Evolutionary conservation across 2,113 vertebrate species (phyloP).

Genomic region (Mugil cephalus): DNA sequence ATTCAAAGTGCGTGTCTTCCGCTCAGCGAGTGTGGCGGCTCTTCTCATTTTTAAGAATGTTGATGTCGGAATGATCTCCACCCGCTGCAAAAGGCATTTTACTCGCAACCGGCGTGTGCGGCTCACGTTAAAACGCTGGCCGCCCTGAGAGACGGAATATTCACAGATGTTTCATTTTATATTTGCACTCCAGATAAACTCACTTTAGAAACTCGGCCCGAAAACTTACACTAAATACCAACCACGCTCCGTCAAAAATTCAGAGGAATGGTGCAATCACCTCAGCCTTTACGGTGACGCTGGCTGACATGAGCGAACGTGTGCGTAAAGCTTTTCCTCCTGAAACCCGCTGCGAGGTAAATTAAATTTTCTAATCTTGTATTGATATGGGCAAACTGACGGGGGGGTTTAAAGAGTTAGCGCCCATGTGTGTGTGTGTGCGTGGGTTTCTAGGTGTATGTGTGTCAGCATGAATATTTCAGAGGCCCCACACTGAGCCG

Average conservation of each 20-base stretch:
- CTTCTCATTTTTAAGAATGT: conserved; percentile 9
- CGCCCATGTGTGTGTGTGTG: conserved; percentile 27
- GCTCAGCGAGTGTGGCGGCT: not conserved
- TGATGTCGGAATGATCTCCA: not conserved
- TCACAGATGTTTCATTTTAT: not conserved
- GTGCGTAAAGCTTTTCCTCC: conserved; percentile 22
- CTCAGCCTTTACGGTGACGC: not conserved
- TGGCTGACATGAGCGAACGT: not conserved
- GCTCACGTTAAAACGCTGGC: not conserved
- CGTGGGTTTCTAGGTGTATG: conserved; percentile 45
- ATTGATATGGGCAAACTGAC: conserved; percentile 48
- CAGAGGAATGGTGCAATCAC: not conserved
- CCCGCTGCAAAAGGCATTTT: not conserved
- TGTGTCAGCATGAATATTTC: conserved; percentile 71
- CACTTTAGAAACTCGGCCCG: not conserved
- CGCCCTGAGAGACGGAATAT: not conserved
- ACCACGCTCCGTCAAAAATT: not conserved
- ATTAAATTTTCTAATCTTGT: conserved; percentile 65
- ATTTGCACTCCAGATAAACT: not conserved
- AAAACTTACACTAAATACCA: conserved; percentile 1
- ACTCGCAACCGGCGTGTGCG: not conserved
- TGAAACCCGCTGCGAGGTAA: conserved; percentile 40
- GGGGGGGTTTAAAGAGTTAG: conserved; percentile 36
- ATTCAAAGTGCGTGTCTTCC: conserved; percentile 22
- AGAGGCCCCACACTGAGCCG: conserved; percentile 57